Evolutionary conservation across 2,888 invertebrate species (phyloP).

Genomic region (Phytoseiulus persimilis): DNA sequence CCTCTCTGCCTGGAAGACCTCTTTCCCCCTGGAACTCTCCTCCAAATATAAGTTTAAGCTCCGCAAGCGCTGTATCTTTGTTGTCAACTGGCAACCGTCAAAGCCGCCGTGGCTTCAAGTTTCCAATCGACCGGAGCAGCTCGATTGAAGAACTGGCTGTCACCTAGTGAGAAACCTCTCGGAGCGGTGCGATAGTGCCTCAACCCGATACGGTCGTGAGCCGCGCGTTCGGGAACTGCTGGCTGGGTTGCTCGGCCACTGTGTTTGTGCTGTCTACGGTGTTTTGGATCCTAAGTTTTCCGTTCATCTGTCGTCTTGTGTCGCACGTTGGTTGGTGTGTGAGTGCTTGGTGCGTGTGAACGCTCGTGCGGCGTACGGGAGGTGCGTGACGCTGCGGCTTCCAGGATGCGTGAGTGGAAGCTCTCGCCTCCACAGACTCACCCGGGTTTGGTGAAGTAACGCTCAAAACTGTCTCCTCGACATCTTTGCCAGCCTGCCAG

Average conservation of each 20-base stretch:
- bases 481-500: background rate
- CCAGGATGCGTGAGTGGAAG: background rate
- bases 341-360: background rate
- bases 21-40: constrained; percentile 5
- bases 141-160: background rate
- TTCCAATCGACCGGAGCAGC: background rate
- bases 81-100: background rate
- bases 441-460: background rate
- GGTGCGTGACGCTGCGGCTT: background rate
- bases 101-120: background rate
- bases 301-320: background rate
- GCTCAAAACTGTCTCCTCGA: background rate
- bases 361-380: background rate
- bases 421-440: background rate
- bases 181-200: background rate
- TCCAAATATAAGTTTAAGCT: background rate
- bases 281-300: background rate
- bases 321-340: background rate
- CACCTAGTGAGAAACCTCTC: background rate
- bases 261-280: background rate
- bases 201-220: background rate
- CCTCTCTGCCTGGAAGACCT: background rate
- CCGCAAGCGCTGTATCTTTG: background rate
- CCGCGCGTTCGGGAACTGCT: background rate
- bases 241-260: background rate